These are phyloP conservation scores for Buteo buteo DNA, from an alignment of 2,113 vertebrate genomes.

Conservation along the genomic window DNA sequence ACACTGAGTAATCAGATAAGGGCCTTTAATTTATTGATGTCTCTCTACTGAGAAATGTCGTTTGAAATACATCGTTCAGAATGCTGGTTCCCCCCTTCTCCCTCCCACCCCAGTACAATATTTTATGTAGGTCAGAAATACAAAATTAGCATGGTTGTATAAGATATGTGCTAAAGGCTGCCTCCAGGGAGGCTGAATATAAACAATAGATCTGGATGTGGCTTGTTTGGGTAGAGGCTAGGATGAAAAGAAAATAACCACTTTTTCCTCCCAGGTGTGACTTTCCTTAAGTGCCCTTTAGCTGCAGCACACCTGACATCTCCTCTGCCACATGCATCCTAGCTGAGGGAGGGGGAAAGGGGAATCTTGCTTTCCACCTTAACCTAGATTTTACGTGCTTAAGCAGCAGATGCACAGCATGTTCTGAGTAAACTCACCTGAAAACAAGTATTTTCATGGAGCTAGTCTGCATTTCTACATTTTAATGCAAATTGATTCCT, in stretches of 20 bases:
- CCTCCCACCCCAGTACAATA: background rate
- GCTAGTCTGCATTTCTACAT: background rate
- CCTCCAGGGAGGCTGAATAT: background rate
- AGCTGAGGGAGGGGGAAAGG: background rate
- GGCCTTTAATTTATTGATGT: background rate
- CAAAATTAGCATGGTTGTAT: conserved; percentile 26
- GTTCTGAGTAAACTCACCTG: background rate
- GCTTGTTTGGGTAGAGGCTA: background rate
- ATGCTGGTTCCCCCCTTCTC: background rate
- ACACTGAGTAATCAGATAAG: background rate
- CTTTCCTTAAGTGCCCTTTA: background rate
- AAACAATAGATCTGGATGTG: conserved; percentile 1
- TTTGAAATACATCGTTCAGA: background rate
- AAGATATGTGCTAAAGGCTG: conserved; percentile 19
- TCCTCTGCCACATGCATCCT: background rate
- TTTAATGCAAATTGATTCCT: background rate
- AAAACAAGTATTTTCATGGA: background rate
- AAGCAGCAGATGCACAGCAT: background rate
- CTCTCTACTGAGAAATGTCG: background rate
- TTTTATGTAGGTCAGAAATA: conserved; percentile 49
- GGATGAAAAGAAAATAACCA: background rate
- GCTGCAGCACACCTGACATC: background rate
- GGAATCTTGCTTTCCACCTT: background rate
- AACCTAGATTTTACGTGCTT: background rate
- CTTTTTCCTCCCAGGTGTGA: background rate